phyloP scores from a whole-genome alignment of 2,113 vertebrate genomes.

The Haemorhous mexicanus region DNA sequence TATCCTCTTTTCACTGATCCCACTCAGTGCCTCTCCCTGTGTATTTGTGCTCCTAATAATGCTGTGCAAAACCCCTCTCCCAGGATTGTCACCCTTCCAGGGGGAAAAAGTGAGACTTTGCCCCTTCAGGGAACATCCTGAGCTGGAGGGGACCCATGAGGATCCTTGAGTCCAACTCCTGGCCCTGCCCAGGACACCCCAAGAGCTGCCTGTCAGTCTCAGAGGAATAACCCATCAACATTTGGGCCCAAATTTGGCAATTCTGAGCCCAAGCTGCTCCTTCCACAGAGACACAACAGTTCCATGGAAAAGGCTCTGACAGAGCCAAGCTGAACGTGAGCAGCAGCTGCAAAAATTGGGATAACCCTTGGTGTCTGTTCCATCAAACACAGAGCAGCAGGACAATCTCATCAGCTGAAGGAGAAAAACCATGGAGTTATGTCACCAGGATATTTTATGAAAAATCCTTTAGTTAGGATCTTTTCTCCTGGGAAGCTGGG shows the following conservation, averaged over 20 bases:
- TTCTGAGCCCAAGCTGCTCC: neutral
- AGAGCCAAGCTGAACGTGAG: neutral
- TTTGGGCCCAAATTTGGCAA: neutral
- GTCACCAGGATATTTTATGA: too few species aligned
- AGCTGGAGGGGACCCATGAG: rapidly evolving
- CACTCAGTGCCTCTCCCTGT: neutral
- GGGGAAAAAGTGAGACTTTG: neutral
- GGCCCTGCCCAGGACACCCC: neutral
- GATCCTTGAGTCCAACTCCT: neutral
- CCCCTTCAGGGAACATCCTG: neutral
- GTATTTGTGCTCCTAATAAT: rapidly evolving
- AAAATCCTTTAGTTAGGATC: too few species aligned
- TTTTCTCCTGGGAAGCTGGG: too few species aligned
- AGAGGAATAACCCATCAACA: neutral
- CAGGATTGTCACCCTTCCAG: neutral
- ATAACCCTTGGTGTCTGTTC: neutral
- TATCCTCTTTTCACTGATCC: neutral
- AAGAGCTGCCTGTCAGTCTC: neutral
- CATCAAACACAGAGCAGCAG: neutral
- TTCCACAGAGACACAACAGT: neutral
- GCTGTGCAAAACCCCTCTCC: neutral
- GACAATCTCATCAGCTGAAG: neutral
- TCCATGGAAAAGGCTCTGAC: rapidly evolving
- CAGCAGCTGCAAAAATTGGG: neutral
- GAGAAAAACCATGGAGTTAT: neutral